Conservation (phyloP, 1,140 invertebrate genomes). For the Dendroctonus valens region DNA sequence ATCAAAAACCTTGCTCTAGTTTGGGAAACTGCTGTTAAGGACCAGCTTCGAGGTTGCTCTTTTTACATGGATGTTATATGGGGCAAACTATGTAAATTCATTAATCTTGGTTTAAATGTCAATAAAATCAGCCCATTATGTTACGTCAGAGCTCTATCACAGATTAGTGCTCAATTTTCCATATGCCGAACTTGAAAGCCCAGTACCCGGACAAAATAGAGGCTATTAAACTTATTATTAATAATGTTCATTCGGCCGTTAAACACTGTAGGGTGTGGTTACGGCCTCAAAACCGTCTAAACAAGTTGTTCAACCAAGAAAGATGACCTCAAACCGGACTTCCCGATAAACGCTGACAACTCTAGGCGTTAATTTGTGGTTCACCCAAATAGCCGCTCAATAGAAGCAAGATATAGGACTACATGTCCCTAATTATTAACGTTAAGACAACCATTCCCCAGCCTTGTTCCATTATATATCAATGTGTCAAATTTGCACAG, state of each 20-base stretch:
- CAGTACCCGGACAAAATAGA: background rate
- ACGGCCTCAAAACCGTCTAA: background rate
- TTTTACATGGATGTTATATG: background rate
- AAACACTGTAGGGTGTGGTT: slow-evolving; percentile 8
- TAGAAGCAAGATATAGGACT: too few relatives aligned
- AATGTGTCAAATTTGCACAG: too few relatives aligned
- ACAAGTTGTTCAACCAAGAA: slow-evolving; percentile 14
- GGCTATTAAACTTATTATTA: slow-evolving; percentile 5
- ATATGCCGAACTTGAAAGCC: background rate
- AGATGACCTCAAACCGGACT: slow-evolving; percentile 7
- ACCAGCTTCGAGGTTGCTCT: too few relatives aligned
- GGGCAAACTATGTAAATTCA: background rate
- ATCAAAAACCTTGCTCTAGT: too few relatives aligned
- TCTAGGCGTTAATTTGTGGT: slow-evolving; percentile 9
- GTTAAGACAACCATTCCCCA: too few relatives aligned
- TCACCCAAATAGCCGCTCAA: background rate
- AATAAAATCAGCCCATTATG: too few relatives aligned
- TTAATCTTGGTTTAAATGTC: background rate
- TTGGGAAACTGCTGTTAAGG: too few relatives aligned
- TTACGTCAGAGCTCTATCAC: too few relatives aligned
- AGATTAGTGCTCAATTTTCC: too few relatives aligned
- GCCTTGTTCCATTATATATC: too few relatives aligned
- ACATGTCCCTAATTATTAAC: too few relatives aligned
- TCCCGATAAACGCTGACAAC: slow-evolving; percentile 9
- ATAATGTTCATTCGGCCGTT: background rate